Evolutionary conservation across 2,113 vertebrate species (phyloP), one percentile per base, ranked within the genome.

Genomic region (Chunga burmeisteri): DNA sequence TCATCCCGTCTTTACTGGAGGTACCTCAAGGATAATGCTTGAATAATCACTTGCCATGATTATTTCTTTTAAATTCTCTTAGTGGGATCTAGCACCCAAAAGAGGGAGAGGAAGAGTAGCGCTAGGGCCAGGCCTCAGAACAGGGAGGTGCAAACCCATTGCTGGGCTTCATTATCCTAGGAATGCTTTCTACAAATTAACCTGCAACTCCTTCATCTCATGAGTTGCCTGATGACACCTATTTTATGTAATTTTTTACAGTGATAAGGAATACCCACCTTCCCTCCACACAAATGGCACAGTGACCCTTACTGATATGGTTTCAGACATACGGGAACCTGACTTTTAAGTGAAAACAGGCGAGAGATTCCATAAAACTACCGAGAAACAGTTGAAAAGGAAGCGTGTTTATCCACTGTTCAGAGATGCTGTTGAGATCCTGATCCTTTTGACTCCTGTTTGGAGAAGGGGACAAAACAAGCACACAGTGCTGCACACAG

Each of bases 381-480:
- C 75, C 16, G 74, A 72, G 50, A 96, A 95, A 50, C 13, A 62
- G 83, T 62, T 78, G 86, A 72, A 40, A 90, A 89, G 59, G 87
- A 86, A 87, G 42, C 0, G 0, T 36, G 58, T 89, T 96, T 61
- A 49, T 92, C 27, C 19, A 34, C 23, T 52, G 22, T 47, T 90
- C 20, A 52, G 96, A 90, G 88, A 42, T 53, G 80, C 34, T 93
- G 46, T 52, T 61, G 72, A n/a, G 58, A 56, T 80, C 40, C 74
- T 59, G 65, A 47, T 92, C 26, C 72, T 58, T 91, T 25, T 95
- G 94, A 21, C 83, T 95, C 86, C 93, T 34, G 32, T 81, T 81
- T 93, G 88, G 81, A 95, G 95, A 68, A 88, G 72, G 84, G 62
- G 78, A 94, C 58, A 17, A 40, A n/a, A 72, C 80, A n/a, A 61